Evolutionary conservation across 2,888 invertebrate genomes (phyloP).

Genomic region (Dasysyrphus albostriatus): DNA sequence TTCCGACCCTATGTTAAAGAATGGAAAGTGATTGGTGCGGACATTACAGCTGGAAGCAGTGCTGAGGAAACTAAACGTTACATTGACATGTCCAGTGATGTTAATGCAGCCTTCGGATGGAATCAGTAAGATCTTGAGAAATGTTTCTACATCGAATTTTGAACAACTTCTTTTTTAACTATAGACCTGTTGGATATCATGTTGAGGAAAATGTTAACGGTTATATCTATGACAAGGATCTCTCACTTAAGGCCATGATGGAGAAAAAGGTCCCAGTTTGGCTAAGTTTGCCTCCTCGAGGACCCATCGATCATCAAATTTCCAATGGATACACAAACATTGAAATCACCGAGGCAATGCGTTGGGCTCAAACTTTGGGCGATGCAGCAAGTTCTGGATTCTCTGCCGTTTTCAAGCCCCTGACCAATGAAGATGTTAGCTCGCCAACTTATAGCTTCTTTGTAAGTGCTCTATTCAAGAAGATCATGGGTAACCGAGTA

Average conservation of each 20-base stretch:
- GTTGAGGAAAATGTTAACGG: slow-evolving; percentile 74
- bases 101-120: slow-evolving; percentile 88
- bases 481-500: slow-evolving; percentile 90
- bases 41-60: slow-evolving; percentile 85
- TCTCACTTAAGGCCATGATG: slow-evolving; percentile 79
- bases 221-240: slow-evolving; percentile 80
- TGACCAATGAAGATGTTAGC: slow-evolving; percentile 86
- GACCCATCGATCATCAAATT: slow-evolving; percentile 43
- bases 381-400: slow-evolving; percentile 89
- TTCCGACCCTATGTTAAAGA: slow-evolving; percentile 85
- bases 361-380: slow-evolving; percentile 90
- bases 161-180: neutral
- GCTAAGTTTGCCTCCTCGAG: slow-evolving; percentile 79
- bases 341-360: slow-evolving; percentile 86
- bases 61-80: slow-evolving; percentile 86
- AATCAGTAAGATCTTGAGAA: slow-evolving; percentile 87
- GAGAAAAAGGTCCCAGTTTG: slow-evolving; percentile 81
- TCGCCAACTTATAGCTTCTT: slow-evolving; percentile 90
- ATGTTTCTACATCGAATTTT: neutral
- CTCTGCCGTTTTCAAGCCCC: slow-evolving; percentile 89
- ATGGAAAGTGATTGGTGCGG: slow-evolving; percentile 87
- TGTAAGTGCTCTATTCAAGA: slow-evolving; percentile 91
- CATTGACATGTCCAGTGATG: slow-evolving; percentile 85
- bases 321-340: slow-evolving; percentile 77
- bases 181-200: slow-evolving; percentile 78